Evolutionary conservation across 2,888 invertebrate genomes (phyloP).

Genomic region (Apamea anceps): DNA sequence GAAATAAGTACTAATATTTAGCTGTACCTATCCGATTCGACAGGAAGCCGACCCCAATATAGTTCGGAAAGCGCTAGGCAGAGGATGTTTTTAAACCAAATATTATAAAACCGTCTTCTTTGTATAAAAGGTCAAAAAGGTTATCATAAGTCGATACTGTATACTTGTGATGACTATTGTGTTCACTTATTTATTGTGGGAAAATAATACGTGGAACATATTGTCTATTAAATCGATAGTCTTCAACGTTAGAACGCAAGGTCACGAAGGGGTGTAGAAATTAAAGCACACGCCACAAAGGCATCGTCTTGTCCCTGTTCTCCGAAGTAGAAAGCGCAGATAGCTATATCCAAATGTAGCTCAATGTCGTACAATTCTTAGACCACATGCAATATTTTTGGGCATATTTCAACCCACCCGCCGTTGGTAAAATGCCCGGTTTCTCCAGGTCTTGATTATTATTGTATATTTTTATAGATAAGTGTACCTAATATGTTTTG

Average conservation of each 20-base stretch:
- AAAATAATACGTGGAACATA: constrained; percentile 5
- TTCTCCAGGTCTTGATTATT: not conserved
- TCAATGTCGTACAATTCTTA: not conserved
- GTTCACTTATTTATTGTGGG: not conserved
- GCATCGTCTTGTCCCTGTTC: not conserved
- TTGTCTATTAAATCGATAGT: constrained; percentile 30
- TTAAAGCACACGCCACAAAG: constrained; percentile 1
- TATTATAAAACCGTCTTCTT: not conserved
- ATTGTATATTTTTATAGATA: too few species aligned
- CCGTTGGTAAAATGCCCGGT: not conserved
- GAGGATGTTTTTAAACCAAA: not conserved
- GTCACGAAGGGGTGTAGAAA: not conserved
- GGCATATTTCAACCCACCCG: not conserved
- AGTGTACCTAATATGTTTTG: too few species aligned
- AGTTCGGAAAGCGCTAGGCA: not conserved
- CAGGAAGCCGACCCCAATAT: not conserved
- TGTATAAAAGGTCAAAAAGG: not conserved
- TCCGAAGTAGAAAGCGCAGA: not conserved
- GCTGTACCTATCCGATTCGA: not conserved
- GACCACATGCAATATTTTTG: not conserved
- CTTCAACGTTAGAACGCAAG: constrained; percentile 19
- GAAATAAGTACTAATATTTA: not conserved
- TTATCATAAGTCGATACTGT: not conserved
- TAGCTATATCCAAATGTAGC: not conserved
- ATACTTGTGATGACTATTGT: constrained; percentile 9